A percentile compares a stretch with the other conserved stretches of the same genome.
phyloP scores from a whole-genome alignment of 2,113 vertebrate genomes.

The Nothoprocta perdicaria region DNA sequence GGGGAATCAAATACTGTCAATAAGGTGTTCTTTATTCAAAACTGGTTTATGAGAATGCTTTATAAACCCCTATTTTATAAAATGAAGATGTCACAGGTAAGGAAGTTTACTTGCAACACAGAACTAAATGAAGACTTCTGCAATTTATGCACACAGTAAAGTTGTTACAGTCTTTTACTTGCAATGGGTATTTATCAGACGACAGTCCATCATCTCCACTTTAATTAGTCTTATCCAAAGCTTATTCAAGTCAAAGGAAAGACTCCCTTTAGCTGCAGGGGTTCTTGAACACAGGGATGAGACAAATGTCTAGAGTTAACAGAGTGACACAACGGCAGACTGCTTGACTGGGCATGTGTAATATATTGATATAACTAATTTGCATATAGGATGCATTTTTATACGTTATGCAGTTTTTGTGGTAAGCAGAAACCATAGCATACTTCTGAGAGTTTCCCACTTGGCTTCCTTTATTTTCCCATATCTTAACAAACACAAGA shows the following conservation, averaged over 20 bases:
- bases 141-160: neutral
- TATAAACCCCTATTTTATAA: neutral
- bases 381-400: neutral
- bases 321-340: accelerated
- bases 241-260: neutral
- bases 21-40: neutral
- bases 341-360: neutral
- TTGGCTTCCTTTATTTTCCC: constrained; percentile 28
- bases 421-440: constrained; percentile 17
- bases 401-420: neutral
- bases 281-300: neutral
- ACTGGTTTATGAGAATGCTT: neutral
- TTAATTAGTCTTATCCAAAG: neutral
- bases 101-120: neutral
- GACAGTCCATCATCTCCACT: neutral
- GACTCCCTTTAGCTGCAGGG: neutral
- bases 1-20: neutral
- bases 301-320: neutral
- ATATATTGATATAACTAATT: neutral
- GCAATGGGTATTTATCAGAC: neutral
- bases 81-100: neutral
- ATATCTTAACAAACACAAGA: constrained; percentile 18
- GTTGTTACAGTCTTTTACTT: neutral
- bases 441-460: neutral
- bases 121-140: neutral